A percentile compares a stretch with the other conserved stretches of the same genome.
These are phyloP conservation scores for Hippotragus niger DNA, from an alignment of 2,113 vertebrate genomes.

Conservation along the genomic window DNA sequence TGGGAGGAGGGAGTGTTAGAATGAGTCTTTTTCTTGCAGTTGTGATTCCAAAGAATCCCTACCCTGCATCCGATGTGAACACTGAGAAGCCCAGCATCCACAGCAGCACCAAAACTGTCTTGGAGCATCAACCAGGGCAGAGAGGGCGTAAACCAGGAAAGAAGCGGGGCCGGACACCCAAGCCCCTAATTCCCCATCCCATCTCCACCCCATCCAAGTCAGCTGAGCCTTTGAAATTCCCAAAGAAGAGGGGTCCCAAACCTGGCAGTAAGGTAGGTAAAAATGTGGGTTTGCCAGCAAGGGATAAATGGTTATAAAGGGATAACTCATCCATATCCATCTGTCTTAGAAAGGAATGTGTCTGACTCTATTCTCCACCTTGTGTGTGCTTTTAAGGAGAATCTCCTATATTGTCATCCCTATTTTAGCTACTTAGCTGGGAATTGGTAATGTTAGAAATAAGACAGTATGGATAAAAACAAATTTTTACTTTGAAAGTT, in stretches of 20 bases:
- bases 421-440: not conserved
- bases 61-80: constrained; percentile 86
- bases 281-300: constrained; percentile 20
- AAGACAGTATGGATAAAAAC: not conserved
- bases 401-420: not conserved
- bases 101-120: constrained; percentile 84
- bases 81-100: constrained; percentile 89
- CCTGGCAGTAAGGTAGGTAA: constrained; percentile 95
- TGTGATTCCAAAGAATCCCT: constrained; percentile 92
- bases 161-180: constrained; percentile 91
- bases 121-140: constrained; percentile 86
- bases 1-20: constrained; percentile 47
- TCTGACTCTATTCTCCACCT: not conserved
- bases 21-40: constrained; percentile 84
- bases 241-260: constrained; percentile 98
- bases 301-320: not conserved
- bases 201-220: constrained; percentile 84
- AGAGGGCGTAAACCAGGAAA: constrained; percentile 94
- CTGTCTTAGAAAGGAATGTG: not conserved
- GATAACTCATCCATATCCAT: not conserved
- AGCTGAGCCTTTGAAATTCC: constrained; percentile 93
- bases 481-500: constrained; percentile 42
- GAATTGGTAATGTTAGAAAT: not conserved
- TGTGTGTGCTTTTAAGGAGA: not conserved
- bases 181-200: constrained; percentile 85